phyloP scores from a whole-genome alignment of 2,113 vertebrate genomes.

The Anguilla japonica region DNA sequence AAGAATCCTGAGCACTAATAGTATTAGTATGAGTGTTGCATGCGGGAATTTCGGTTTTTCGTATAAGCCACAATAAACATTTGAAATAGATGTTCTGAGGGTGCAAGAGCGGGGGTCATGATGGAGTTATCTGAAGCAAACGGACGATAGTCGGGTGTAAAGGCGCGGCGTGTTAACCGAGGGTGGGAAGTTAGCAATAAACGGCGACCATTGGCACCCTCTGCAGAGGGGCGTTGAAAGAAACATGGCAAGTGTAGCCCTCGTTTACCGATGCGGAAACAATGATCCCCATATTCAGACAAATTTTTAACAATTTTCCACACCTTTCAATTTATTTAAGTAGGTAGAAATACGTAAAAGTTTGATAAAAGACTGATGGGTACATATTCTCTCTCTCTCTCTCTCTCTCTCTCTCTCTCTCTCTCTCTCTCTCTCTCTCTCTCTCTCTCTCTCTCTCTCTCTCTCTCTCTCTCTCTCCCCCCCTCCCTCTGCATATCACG shows the following conservation, averaged over 20 bases:
- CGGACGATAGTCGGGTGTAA: neutral
- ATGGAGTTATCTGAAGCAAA: neutral
- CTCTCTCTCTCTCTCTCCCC: neutral
- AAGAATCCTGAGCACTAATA: too few species aligned
- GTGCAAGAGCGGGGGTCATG: neutral
- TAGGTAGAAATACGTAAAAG: neutral
- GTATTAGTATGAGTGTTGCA: too few species aligned
- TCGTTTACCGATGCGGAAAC: too few species aligned
- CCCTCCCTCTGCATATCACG: conserved; percentile 3
- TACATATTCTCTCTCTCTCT: neutral
- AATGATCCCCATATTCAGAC: too few species aligned
- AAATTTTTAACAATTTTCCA: too few species aligned
- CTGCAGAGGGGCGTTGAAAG: neutral
- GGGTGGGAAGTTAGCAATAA: neutral
- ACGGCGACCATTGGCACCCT: neutral
- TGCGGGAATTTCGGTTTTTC: neutral
- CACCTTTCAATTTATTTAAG: neutral
- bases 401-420: neutral
- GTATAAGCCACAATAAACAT: neutral
- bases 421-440: conserved; percentile 6
- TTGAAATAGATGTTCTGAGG: neutral
- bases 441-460: conserved; percentile 12
- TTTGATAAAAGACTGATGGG: neutral
- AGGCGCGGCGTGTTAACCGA: neutral
- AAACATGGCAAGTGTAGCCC: too few species aligned